Evolutionary conservation across 2,888 invertebrate genomes (phyloP), one percentile per base, ranked within the genome.

Genomic region (Euspilapteryx auroguttella): DNA sequence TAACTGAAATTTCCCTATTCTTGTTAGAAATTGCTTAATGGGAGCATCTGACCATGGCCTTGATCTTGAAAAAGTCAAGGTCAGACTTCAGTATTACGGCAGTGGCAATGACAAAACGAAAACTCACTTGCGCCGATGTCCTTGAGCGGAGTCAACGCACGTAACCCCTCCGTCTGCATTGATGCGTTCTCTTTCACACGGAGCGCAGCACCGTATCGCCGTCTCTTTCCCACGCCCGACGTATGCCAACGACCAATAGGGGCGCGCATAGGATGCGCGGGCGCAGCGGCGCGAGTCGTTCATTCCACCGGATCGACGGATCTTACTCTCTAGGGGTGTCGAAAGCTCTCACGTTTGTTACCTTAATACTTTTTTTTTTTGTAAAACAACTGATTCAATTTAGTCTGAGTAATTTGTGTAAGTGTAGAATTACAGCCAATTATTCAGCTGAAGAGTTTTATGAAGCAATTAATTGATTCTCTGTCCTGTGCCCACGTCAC

Each of bases 301-400:
- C 57, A 58, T 58, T 63, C 61, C 55, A 56, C 61, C 56, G 58
- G 55, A 61, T 59, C 56, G 29, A 12, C 32, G 54, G n/a, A n/a
- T n/a, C n/a, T n/a, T n/a, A n/a, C n/a, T n/a, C n/a, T n/a, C 55
- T 65, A 73, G 71, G 73, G 71, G 53, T 71, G 71, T 57, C 65
- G 54, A 25, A 65, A 65, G 61, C 65, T 65, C 55, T 52, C 56
- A 55, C 52, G 47, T 53, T 40, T 52, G 47, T 49, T 61, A n/a
- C n/a, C 61, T 64, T 55, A 44, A 51, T 8, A 17, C 14, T 24
- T 38, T 40, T 38, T 49, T 52, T 47, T 50, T 49, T 48, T 35
- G 37, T 50, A 37, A 44, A 48, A n/a, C n/a, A n/a, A n/a, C n/a
- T n/a, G n/a, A n/a, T n/a, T n/a, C n/a, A n/a, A n/a, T n/a, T n/a